phyloP scores from a whole-genome alignment of 2,797 vertebrate genomes.

The Syngnathus rostellatus region DNA sequence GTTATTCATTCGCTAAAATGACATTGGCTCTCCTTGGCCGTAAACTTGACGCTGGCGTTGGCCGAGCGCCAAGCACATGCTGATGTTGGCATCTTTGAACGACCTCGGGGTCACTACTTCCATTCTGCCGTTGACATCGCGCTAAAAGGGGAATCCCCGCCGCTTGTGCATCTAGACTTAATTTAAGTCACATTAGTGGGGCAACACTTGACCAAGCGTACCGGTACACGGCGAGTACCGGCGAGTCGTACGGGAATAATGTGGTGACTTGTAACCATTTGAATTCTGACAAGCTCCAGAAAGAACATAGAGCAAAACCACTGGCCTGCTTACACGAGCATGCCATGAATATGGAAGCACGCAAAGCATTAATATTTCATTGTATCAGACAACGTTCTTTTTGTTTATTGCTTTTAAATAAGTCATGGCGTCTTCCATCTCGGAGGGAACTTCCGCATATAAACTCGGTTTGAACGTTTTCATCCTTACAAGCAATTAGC shows the following conservation, averaged over 20 bases:
- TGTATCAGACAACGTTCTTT: slow-evolving; percentile 32
- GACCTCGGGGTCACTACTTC: slow-evolving; percentile 15
- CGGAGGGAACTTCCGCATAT: slow-evolving; percentile 16
- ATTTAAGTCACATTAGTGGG: slow-evolving; percentile 16
- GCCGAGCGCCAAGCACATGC: slow-evolving; percentile 30
- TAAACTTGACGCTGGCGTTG: slow-evolving; percentile 29
- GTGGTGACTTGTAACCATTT: background rate
- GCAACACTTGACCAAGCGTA: background rate
- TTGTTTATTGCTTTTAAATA: slow-evolving; percentile 49
- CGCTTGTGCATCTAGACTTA: background rate
- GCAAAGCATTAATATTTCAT: slow-evolving; percentile 44
- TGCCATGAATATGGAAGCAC: slow-evolving; percentile 50
- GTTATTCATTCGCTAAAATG: slow-evolving; percentile 37
- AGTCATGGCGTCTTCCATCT: slow-evolving; percentile 31
- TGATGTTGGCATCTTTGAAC: slow-evolving; percentile 40
- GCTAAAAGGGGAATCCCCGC: slow-evolving; percentile 31
- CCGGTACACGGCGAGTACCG: background rate
- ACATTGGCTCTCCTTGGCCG: slow-evolving; percentile 38
- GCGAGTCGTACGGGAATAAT: background rate
- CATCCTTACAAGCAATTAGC: slow-evolving; percentile 20
- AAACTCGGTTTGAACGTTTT: slow-evolving; percentile 3
- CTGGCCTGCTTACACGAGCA: slow-evolving; percentile 29
- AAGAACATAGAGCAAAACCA: slow-evolving; percentile 21
- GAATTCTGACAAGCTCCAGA: background rate
- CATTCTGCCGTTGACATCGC: slow-evolving; percentile 8